Evolutionary conservation across 2,113 vertebrate species (phyloP).

Genomic region (Macquaria ambigua): DNA sequence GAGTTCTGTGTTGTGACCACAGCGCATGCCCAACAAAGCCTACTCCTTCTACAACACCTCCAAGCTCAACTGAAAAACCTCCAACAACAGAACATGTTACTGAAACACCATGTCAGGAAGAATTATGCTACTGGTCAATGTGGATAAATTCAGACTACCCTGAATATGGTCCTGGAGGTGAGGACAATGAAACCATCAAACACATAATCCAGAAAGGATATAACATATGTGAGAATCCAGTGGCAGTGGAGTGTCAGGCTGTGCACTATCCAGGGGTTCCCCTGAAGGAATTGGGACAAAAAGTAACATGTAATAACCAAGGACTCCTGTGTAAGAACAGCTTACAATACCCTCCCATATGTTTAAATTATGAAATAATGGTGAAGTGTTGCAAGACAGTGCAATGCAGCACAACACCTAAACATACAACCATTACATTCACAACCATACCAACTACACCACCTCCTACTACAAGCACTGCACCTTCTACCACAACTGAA

Average conservation of each 20-base stretch:
- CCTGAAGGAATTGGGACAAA: conserved; percentile 66
- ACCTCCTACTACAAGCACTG: not conserved
- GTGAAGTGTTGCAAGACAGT: conserved; percentile 65
- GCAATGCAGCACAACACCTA: conserved; percentile 39
- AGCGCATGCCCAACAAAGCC: conserved; percentile 22
- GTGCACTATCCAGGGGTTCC: conserved; percentile 57
- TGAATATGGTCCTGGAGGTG: conserved; percentile 51
- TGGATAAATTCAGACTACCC: conserved; percentile 79
- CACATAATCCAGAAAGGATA: conserved; percentile 60
- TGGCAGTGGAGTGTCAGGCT: conserved; percentile 68
- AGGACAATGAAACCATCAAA: conserved; percentile 76
- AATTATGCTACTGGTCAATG: conserved; percentile 59
- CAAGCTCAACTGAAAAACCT: not conserved
- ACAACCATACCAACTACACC: not conserved
- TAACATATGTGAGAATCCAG: conserved; percentile 70
- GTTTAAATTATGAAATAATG: conserved; percentile 76
- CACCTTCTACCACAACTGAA: not conserved
- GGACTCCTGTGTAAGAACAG: conserved; percentile 81
- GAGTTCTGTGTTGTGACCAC: conserved; percentile 76
- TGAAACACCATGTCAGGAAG: conserved; percentile 35
- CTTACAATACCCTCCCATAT: conserved; percentile 75
- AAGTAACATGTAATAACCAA: conserved; percentile 61
- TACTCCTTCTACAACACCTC: not conserved
- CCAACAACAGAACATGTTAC: conserved; percentile 26
- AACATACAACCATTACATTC: not conserved